Base-by-base conservation (phyloP, 2,888 invertebrate genomes). In the Tetragnatha montana region DNA sequence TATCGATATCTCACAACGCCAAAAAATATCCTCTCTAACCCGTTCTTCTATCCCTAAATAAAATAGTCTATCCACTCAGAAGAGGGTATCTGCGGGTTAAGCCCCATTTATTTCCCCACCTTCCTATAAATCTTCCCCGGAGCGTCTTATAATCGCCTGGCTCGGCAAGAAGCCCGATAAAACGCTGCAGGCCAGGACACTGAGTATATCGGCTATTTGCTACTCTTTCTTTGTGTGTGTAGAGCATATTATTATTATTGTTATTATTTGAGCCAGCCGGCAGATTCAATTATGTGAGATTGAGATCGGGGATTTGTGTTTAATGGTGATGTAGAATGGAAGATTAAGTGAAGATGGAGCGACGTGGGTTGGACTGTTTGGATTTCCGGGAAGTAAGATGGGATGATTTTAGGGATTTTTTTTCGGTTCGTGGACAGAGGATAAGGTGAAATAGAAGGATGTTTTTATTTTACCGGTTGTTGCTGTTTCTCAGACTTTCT, bases 41-140 rank as follows among this genome's bases (percentile, higher is more conserved):
- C 69, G 35, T 60, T 19, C 14, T 22, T 35, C 80, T 47, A 7
- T 22, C 17, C 35, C 60, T 6, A 80, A 80, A 69, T 80, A 35
- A 68, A 69, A 19, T 10, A 17, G 22, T 22, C 12, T 21, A 68
- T n/a, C 80, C 21, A 21, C 68, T 68, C 35, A 68, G 69, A 22
- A 19, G 19, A 68, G 8, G 17, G 21, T 35, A 81, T 50, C 81
- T 69, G 12, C 70, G 51, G 70, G 47, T 68, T 74, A 74, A 83
- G 75, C 75, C 14, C 78, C 78, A 84, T 84, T 84, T 84, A 78
- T 84, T 78, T 74, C 69, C 84, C 70, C 84, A 84, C 84, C 76
- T 84, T 70, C 47, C 78, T 19, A 84, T 78, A 76, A 76, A 84
- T 84, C 78, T 84, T 76, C n/a, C 68, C 78, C 17, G n/a, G 35